These are phyloP conservation scores for Bombus fervidus DNA, from an alignment of 1,140 invertebrate species.

Conservation along the genomic window DNA sequence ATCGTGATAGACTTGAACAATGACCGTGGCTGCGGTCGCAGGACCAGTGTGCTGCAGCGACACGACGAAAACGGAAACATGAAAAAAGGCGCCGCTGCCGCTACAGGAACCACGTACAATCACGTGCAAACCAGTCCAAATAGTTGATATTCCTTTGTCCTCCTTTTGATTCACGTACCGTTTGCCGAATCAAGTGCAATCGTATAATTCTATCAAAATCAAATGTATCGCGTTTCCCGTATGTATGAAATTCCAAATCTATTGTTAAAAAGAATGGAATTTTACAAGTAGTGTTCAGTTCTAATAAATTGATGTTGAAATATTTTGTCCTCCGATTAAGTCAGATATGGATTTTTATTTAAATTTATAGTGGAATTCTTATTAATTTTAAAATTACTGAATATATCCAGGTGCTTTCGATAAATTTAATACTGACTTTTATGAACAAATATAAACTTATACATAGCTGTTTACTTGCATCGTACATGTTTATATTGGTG, in stretches of 20 bases:
- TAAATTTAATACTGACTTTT: too few relatives aligned
- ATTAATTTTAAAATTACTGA: too few relatives aligned
- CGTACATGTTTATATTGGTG: too few relatives aligned
- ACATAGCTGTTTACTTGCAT: too few relatives aligned
- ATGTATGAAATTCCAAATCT: not conserved
- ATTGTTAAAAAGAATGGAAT: not conserved
- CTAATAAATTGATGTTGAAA: not conserved
- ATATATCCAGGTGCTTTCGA: too few relatives aligned
- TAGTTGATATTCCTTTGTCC: not conserved
- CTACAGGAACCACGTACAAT: slow-evolving; percentile 41
- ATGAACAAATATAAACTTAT: too few relatives aligned
- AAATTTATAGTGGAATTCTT: too few relatives aligned
- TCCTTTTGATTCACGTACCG: not conserved
- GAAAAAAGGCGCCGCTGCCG: slow-evolving; percentile 28
- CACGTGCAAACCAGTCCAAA: slow-evolving; percentile 22
- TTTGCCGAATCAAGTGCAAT: not conserved
- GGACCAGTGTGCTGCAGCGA: slow-evolving; percentile 5
- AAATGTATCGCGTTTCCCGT: not conserved
- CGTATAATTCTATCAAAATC: not conserved
- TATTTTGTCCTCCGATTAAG: not conserved
- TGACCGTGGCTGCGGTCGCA: slow-evolving; percentile 12
- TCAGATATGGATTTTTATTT: not conserved
- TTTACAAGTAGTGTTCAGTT: not conserved
- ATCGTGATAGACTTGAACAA: slow-evolving; percentile 53
- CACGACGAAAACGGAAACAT: slow-evolving; percentile 38